Evolutionary conservation across 2,888 invertebrate genomes (phyloP).

Genomic region (Pandemis heparana): DNA sequence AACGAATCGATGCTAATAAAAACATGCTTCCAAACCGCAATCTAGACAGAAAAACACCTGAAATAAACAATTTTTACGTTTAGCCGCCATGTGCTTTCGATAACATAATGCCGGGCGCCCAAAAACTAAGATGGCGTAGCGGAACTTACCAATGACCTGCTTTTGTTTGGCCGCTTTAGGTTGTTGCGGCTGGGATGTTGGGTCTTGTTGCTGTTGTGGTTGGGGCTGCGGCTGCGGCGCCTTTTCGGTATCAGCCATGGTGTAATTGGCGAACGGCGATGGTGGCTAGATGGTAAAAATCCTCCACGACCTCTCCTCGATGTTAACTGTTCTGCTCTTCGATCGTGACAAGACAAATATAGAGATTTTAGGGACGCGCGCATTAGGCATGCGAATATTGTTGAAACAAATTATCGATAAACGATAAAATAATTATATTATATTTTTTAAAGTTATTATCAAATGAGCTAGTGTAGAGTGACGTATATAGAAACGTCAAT

Average conservation of each 20-base stretch:
- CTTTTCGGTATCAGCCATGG: conserved; percentile 98
- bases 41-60: neutral
- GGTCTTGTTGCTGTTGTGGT: conserved; percentile 88
- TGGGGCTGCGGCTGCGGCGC: conserved; percentile 89
- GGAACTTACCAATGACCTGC: conserved; percentile 93
- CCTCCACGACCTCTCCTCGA: conserved; percentile 92
- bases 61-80: conserved; percentile 23
- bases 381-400: conserved; percentile 19
- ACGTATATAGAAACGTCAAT: too few species aligned
- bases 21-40: neutral
- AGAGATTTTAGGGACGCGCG: conserved; percentile 45
- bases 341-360: conserved; percentile 71
- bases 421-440: conserved; percentile 8
- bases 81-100: conserved; percentile 74
- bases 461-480: too few species aligned
- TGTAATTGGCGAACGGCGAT: conserved; percentile 92
- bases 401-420: conserved; percentile 19
- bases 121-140: conserved; percentile 82
- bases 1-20: neutral
- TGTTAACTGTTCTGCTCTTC: conserved; percentile 89
- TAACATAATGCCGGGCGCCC: conserved; percentile 69
- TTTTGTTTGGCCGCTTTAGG: conserved; percentile 91
- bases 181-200: conserved; percentile 87
- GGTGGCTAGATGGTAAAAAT: conserved; percentile 89
- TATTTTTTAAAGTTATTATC: too few species aligned